Evolutionary conservation across 2,797 vertebrate genomes (phyloP).

Genomic region (Leuciscus waleckii): DNA sequence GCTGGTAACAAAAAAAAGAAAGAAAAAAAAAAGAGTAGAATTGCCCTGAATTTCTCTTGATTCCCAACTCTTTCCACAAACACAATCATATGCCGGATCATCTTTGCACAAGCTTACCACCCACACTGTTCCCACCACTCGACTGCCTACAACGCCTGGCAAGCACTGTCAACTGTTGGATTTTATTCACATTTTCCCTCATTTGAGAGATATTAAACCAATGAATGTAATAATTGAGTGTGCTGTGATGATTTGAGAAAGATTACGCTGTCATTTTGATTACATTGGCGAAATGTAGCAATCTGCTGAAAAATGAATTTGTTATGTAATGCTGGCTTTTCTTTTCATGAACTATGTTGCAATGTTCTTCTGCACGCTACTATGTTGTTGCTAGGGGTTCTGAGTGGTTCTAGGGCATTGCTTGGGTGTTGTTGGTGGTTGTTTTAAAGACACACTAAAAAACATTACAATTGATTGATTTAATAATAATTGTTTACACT

Average conservation of each 20-base stretch:
- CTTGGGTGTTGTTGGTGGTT: background rate
- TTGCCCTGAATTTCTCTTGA: background rate
- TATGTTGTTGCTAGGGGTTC: background rate
- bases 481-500: background rate
- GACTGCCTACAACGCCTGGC: background rate
- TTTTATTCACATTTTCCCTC: background rate
- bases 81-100: slow-evolving; percentile 5
- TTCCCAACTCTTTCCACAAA: background rate
- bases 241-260: background rate
- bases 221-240: background rate
- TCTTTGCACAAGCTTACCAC: slow-evolving; percentile 21
- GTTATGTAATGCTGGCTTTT: background rate
- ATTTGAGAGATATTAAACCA: slow-evolving; percentile 5
- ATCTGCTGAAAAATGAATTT: background rate
- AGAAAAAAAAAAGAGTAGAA: background rate
- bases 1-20: slow-evolving; percentile 25
- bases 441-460: background rate
- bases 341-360: background rate
- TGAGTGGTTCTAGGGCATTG: background rate
- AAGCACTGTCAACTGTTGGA: background rate
- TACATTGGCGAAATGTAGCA: background rate
- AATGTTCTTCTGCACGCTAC: background rate
- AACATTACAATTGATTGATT: background rate
- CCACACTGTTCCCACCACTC: slow-evolving; percentile 15
- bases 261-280: slow-evolving; percentile 2